phyloP scores from a whole-genome alignment of 2,888 invertebrate species.

The Drosophila imparisetae region DNA sequence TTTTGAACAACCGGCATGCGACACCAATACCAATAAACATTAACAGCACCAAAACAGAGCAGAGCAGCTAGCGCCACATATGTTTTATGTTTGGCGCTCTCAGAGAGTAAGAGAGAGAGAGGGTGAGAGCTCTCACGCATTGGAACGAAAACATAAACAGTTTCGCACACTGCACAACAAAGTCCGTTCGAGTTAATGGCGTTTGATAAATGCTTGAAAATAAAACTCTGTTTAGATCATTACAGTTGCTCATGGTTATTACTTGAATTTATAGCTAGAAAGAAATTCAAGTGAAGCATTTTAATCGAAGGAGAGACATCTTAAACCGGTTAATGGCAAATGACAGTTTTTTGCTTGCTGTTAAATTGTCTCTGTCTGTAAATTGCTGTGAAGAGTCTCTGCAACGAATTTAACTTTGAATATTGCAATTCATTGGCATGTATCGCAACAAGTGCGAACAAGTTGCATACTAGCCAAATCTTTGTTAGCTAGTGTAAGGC shows the following conservation, averaged over 20 bases:
- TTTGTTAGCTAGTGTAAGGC: constrained; percentile 34
- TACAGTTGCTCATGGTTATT: background rate
- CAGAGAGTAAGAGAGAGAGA: background rate
- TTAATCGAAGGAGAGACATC: background rate
- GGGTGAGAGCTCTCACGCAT: constrained; percentile 29
- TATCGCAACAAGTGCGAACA: background rate
- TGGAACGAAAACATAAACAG: constrained; percentile 72
- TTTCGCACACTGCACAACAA: constrained; percentile 42
- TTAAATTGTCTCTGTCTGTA: background rate
- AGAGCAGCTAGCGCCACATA: constrained; percentile 32
- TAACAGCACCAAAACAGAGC: constrained; percentile 7
- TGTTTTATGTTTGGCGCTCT: constrained; percentile 42
- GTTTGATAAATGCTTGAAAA: background rate
- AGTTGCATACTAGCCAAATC: rapidly evolving
- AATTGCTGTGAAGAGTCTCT: background rate
- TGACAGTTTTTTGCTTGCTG: background rate
- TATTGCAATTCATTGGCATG: background rate
- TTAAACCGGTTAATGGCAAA: background rate
- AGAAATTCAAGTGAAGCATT: background rate
- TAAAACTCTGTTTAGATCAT: background rate
- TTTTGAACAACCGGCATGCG: constrained; percentile 61
- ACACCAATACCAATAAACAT: constrained; percentile 43
- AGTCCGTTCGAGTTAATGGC: background rate
- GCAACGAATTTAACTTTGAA: background rate
- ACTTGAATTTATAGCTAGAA: background rate